Base-by-base conservation (phyloP, 2,113 vertebrate species). In the Gavialis gangeticus region DNA sequence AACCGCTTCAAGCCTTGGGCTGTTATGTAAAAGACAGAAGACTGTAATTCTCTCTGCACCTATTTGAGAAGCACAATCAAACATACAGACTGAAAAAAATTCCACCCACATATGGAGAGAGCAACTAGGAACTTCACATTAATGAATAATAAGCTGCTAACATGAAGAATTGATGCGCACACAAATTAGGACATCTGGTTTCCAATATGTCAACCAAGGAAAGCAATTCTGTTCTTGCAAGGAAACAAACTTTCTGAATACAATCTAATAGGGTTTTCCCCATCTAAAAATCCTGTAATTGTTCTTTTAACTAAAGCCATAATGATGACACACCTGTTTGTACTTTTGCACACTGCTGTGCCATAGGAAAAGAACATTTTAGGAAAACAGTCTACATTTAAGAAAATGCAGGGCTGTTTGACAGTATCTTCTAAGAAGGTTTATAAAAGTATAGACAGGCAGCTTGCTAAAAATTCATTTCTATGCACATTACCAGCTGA, bases 391-490 rank as follows among this genome's bases (percentile, higher is more conserved):
- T 60, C 63, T 85, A 11, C 77, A 89, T 92, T 93, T 92, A 92
- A 80, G 73, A 77, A 91, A 91, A 46, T 46, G 46, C 34, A 55
- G 37, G 71, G 81, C 59, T 58, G 91, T 83, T 88, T 93, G 87
- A 91, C 0, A 1, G 69, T 87, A 85, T 85, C 1, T 0, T 82
- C 58, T 79, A 79, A 12, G 3, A 18, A 95, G 84, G 86, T 87
- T 1, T 95, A 88, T 60, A 92, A 92, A 69, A 94, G 87, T 93
- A 87, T 89, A 94, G 94, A 91, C 6, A 56, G 91, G 92, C 76
- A 94, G 88, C 91, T 93, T 78, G 79, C 94, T 94, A 75, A 93
- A 85, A 95, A 82, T 25, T 93, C 17, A 87, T 92, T 95, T 89
- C 90, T 82, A 95, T 92, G 90, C 85, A 94, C 54, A 91, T 85